phyloP scores from a whole-genome alignment of 2,888 invertebrate genomes.

The Encarsia formosa region DNA sequence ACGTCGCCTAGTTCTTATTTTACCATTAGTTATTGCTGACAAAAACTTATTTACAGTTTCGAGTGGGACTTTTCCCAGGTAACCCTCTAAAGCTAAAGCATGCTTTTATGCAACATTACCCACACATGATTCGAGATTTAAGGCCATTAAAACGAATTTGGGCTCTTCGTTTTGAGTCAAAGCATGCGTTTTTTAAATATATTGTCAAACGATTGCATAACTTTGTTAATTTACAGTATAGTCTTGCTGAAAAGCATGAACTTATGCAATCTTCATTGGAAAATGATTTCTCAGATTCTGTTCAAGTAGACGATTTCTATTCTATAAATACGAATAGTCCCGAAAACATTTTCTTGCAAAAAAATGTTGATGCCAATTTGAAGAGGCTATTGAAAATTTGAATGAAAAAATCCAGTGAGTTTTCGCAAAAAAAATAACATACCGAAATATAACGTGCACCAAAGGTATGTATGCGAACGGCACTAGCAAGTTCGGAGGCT shows the following conservation, averaged over 20 bases:
- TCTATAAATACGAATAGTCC: neutral
- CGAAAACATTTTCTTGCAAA: no score
- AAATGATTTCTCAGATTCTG: neutral
- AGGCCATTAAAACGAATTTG: conserved; percentile 25
- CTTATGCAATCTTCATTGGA: neutral
- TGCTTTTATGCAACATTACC: conserved; percentile 28
- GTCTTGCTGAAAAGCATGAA: conserved; percentile 18
- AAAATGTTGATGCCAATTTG: neutral
- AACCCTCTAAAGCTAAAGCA: conserved; percentile 23
- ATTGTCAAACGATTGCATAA: conserved; percentile 23
- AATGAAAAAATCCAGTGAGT: neutral
- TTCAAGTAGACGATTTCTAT: neutral
- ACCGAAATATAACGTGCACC: neutral
- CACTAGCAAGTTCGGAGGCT: neutral
- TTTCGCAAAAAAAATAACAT: neutral
- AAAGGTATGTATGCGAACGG: neutral
- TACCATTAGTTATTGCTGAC: conserved; percentile 8
- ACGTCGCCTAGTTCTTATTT: no score
- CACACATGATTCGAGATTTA: conserved; percentile 19
- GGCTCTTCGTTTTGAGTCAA: conserved; percentile 31
- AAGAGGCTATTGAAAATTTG: neutral
- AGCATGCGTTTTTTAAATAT: conserved; percentile 31
- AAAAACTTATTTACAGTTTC: neutral
- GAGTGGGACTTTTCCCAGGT: conserved; percentile 1
- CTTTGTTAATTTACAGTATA: conserved; percentile 28